Evolutionary conservation across 2,888 invertebrate genomes (phyloP), one percentile per base, ranked within the genome.

Genomic region (Mythimna vitellina): DNA sequence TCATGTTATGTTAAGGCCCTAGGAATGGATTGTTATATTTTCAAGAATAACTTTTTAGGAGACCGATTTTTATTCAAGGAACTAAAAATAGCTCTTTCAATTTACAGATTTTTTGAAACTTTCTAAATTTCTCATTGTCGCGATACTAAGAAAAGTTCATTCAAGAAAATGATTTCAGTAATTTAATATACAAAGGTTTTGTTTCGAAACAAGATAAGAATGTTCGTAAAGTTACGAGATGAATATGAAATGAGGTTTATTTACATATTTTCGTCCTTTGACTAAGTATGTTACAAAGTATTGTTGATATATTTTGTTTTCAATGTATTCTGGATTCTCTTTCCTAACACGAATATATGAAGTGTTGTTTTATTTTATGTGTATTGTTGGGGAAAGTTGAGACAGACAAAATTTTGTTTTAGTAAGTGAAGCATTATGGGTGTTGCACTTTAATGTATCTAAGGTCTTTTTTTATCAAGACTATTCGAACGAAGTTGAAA

Each of bases 241-340:
- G 78, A 73, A 78, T 82, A 76, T 75, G 38, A 68, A 72, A 78
- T 72, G 60, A 72, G 81, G 54, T 70, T 68, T 77, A 61, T 73
- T 77, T 35, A 74, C 61, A 61, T 66, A 74, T 82, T 57, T 62
- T 38, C 53, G 20, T 63, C 32, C 38, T 80, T 76, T 74, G 53
- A 61, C 53, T 68, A 63, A 71, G 46, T 75, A 65, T 56, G 64
- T 70, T 25, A 56, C 22, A 22, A 60, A 57, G 60, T 60, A 53
- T 53, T 22, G 46, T 69, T 56, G 49, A 66, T 29, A 42, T 12
- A 56, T 53, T 56, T 60, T 65, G 46, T 67, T 57, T 66, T 54
- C 56, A 70, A 58, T 63, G 32, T 62, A 65, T 62, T 69, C 14
- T 46, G 38, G 60, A 74, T 63, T 25, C 14, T 25, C n/a, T 78